Evolutionary conservation across 1,140 invertebrate species (phyloP).

Genomic region (Bombus consobrinus): DNA sequence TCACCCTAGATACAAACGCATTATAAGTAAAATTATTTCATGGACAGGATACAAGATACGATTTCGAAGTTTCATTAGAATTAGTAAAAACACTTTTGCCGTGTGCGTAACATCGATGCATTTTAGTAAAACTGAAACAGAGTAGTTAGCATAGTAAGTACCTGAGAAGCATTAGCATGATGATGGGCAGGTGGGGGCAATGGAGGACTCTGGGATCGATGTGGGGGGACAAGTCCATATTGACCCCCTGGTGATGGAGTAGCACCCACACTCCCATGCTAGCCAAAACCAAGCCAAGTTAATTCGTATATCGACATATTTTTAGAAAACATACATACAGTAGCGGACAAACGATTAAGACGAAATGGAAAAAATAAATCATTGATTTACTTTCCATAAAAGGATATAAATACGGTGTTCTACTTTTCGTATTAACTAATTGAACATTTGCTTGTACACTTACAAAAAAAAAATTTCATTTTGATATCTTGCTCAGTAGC

Average conservation of each 20-base stretch:
- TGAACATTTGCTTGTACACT: no score
- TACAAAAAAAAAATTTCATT: no score
- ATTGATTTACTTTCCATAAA: no score
- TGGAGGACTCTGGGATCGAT: constrained; percentile 85
- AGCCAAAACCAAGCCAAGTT: constrained; percentile 76
- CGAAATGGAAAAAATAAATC: no score
- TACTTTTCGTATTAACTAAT: no score
- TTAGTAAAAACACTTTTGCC: background rate
- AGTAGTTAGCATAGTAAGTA: constrained; percentile 77
- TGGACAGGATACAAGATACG: background rate
- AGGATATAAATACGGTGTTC: no score
- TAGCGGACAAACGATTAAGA: no score
- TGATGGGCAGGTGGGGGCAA: constrained; percentile 90
- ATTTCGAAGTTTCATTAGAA: background rate
- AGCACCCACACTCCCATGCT: constrained; percentile 80
- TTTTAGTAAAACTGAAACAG: constrained; percentile 23
- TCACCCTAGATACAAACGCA: constrained; percentile 85
- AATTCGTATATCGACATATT: constrained; percentile 42
- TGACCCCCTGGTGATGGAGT: constrained; percentile 79
- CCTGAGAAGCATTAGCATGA: constrained; percentile 91
- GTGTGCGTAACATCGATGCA: background rate
- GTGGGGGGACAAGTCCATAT: constrained; percentile 79
- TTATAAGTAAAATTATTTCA: constrained; percentile 10
- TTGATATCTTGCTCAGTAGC: no score
- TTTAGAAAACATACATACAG: background rate